These are phyloP conservation scores for Amphiprion ocellaris DNA, from an alignment of 2,113 vertebrate genomes.

Conservation along the genomic window DNA sequence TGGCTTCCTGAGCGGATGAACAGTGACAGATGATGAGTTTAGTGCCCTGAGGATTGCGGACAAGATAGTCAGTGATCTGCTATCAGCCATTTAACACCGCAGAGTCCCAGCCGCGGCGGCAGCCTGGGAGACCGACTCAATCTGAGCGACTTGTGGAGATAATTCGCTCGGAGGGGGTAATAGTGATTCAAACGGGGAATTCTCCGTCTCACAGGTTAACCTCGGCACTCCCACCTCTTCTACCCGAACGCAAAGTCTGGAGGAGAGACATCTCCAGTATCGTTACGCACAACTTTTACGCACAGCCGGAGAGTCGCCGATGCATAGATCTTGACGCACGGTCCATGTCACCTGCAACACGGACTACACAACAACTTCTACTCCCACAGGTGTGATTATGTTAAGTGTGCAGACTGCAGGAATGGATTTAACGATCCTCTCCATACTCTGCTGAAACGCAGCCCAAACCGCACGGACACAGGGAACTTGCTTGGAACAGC, in stretches of 20 bases:
- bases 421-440: slow-evolving; percentile 59
- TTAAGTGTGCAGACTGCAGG: slow-evolving; percentile 39
- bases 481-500: slow-evolving; percentile 64
- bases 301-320: slow-evolving; percentile 31
- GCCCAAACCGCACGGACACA: slow-evolving; percentile 31
- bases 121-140: slow-evolving; percentile 30
- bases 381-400: slow-evolving; percentile 68
- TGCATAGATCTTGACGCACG: slow-evolving; percentile 35
- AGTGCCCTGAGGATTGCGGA: slow-evolving; percentile 75
- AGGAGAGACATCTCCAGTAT: slow-evolving; percentile 22
- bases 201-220: background rate
- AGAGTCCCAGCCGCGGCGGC: slow-evolving; percentile 41
- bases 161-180: background rate
- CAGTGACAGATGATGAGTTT: slow-evolving; percentile 78
- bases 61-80: slow-evolving; percentile 74
- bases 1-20: slow-evolving; percentile 72
- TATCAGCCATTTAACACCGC: slow-evolving; percentile 66
- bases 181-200: background rate
- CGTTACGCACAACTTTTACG: slow-evolving; percentile 80
- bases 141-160: slow-evolving; percentile 41
- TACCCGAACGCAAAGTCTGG: background rate
- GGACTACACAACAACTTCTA: slow-evolving; percentile 20
- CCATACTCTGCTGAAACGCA: slow-evolving; percentile 47
- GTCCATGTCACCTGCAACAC: slow-evolving; percentile 13
- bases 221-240: background rate